These are phyloP conservation scores for Zaprionus nigranus DNA, from an alignment of 1,140 invertebrate species.

Conservation along the genomic window DNA sequence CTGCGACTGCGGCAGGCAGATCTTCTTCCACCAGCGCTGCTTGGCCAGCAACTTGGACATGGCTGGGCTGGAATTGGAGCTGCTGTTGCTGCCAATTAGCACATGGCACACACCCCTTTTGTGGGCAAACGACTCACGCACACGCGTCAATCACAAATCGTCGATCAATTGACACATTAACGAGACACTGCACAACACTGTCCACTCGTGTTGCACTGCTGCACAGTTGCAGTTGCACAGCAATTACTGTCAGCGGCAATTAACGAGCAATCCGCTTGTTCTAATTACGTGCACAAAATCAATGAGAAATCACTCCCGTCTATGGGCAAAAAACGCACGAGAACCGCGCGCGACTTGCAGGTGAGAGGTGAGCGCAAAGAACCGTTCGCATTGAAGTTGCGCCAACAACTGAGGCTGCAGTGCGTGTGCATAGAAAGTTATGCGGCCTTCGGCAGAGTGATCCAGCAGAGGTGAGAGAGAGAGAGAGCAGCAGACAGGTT, in stretches of 20 bases:
- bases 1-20: slow-evolving; percentile 65
- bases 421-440: slow-evolving; percentile 61
- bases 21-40: slow-evolving; percentile 79
- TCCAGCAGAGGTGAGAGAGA: slow-evolving; percentile 12
- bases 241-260: slow-evolving; percentile 73
- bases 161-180: slow-evolving; percentile 77
- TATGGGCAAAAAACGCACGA: slow-evolving; percentile 26
- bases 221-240: slow-evolving; percentile 21
- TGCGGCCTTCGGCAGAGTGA: neutral
- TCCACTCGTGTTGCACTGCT: slow-evolving; percentile 8
- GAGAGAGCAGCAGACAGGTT: slow-evolving; percentile 43
- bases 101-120: slow-evolving; percentile 28
- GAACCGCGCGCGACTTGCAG: slow-evolving; percentile 2
- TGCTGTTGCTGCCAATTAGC: slow-evolving; percentile 43
- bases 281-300: slow-evolving; percentile 79
- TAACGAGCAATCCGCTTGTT: slow-evolving; percentile 80
- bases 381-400: slow-evolving; percentile 63
- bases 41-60: slow-evolving; percentile 58
- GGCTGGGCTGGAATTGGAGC: slow-evolving; percentile 23
- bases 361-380: neutral
- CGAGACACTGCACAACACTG: slow-evolving; percentile 11
- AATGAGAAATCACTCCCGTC: slow-evolving; percentile 34
- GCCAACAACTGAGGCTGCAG: slow-evolving; percentile 52
- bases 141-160: slow-evolving; percentile 53
- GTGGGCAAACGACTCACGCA: slow-evolving; percentile 21